Evolutionary conservation across 2,113 vertebrate genomes (phyloP).

Genomic region (Hydropotes inermis): DNA sequence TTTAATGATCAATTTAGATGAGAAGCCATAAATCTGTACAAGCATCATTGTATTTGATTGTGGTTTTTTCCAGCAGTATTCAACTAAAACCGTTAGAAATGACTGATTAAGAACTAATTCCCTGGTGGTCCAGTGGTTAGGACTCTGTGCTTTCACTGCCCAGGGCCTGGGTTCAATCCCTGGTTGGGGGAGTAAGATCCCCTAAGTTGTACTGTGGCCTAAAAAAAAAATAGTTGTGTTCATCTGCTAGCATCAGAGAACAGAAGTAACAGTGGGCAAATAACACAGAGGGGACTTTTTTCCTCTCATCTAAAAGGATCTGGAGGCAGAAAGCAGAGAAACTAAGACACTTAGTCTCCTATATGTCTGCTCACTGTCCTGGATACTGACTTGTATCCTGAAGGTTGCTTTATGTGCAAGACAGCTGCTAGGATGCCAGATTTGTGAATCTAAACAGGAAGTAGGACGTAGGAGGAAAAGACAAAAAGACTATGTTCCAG

Average conservation of each 20-base stretch:
- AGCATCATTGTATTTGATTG: not conserved
- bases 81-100: not conserved
- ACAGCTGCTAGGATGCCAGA: not conserved
- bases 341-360: not conserved
- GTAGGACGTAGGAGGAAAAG: not conserved
- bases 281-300: not conserved
- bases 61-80: not conserved
- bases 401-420: not conserved
- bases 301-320: not conserved
- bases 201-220: not conserved
- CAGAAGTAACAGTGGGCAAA: not conserved
- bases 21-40: not conserved
- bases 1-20: not conserved
- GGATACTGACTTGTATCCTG: not conserved
- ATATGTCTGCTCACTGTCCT: not conserved
- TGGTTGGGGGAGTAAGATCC: not conserved
- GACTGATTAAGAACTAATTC: not conserved
- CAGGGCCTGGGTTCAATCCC: not conserved
- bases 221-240: not conserved
- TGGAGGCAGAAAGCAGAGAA: not conserved
- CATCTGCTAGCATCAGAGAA: not conserved
- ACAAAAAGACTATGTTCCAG: not conserved
- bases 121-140: not conserved
- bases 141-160: not conserved
- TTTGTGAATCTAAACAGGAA: not conserved